Conservation (phyloP, 2,797 vertebrate species). For the Geotrypetes seraphini region DNA sequence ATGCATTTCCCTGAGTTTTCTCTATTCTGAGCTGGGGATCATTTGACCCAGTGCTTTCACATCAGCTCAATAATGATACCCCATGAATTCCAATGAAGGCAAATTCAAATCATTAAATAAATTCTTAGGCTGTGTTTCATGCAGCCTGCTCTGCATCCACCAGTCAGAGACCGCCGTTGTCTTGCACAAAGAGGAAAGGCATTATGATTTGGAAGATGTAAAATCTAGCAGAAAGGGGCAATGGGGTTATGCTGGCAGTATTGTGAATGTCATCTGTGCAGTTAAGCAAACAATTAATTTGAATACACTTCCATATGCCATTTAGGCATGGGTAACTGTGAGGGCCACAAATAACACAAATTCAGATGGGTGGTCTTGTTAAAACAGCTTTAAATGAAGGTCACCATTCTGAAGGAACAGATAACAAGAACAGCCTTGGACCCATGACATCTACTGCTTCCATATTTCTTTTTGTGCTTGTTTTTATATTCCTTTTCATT, state of each 20-base stretch:
- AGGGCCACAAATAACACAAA: constrained; percentile 6
- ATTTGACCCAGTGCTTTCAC: not conserved
- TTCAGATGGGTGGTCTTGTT: not conserved
- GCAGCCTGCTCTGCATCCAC: no score
- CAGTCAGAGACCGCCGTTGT: not conserved
- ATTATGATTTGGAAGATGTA: not conserved
- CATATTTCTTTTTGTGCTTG: no score
- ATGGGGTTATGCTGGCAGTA: constrained; percentile 28
- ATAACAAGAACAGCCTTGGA: not conserved
- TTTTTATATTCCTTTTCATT: no score
- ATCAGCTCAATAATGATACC: not conserved
- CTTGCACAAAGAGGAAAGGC: not conserved
- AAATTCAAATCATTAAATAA: not conserved
- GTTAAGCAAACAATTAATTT: constrained; percentile 46
- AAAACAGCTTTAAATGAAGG: not conserved
- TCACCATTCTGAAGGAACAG: not conserved
- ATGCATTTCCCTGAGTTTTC: not conserved
- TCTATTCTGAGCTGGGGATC: not conserved
- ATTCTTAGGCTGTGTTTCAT: not conserved
- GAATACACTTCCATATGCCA: constrained; percentile 35
- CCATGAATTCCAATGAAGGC: not conserved
- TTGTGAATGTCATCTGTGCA: constrained; percentile 39
- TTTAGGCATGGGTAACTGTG: constrained; percentile 18
- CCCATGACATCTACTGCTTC: no score
- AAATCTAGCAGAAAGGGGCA: constrained; percentile 18